Evolutionary conservation across 2,113 vertebrate species (phyloP).

Genomic region (Aramus guarauna): DNA sequence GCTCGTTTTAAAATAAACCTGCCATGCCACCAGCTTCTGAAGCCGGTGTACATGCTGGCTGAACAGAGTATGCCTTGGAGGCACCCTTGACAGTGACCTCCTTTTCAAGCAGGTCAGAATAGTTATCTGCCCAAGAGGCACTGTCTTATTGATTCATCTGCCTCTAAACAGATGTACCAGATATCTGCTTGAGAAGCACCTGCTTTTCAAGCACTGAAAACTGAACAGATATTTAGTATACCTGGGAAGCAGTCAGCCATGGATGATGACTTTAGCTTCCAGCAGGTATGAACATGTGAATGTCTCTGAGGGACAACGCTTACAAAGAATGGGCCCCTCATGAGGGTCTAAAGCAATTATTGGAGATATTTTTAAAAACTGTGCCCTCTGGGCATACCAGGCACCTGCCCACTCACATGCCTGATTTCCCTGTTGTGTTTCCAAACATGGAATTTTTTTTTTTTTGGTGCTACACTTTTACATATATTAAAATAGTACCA

Average conservation of each 20-base stretch:
- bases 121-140: slow-evolving; percentile 47
- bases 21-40: background rate
- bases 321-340: background rate
- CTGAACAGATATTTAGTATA: background rate
- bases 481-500: background rate
- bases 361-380: background rate
- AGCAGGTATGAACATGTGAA: background rate
- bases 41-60: background rate
- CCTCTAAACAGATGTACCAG: slow-evolving; percentile 45
- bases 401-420: background rate
- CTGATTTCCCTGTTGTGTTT: background rate
- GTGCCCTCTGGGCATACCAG: background rate
- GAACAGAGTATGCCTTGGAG: slow-evolving; percentile 14
- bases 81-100: slow-evolving; percentile 61
- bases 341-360: background rate
- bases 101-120: slow-evolving; percentile 47
- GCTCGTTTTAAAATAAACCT: background rate
- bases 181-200: background rate
- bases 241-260: background rate
- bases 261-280: background rate
- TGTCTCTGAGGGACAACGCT: background rate
- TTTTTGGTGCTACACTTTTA: background rate
- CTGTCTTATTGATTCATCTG: slow-evolving; percentile 56
- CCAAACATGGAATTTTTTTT: background rate
- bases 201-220: slow-evolving; percentile 15